phyloP scores from a whole-genome alignment of 2,113 vertebrate genomes.

The Pipa parva region DNA sequence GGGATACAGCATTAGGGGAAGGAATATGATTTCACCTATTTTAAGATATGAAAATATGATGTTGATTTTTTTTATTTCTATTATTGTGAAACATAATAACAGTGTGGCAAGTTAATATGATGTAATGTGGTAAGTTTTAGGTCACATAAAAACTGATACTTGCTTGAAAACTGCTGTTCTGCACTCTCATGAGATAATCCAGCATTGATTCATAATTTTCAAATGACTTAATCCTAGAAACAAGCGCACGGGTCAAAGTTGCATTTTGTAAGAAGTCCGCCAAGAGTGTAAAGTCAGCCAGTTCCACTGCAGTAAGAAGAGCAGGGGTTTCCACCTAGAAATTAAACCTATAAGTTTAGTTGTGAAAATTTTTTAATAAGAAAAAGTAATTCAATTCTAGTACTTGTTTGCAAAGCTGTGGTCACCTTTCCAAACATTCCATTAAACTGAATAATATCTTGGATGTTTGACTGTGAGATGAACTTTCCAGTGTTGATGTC shows the following conservation, averaged over 20 bases:
- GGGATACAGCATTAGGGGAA: too few relatives aligned
- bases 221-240: slow-evolving; percentile 18
- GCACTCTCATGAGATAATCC: slow-evolving; percentile 26
- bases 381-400: background rate
- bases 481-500: slow-evolving; percentile 30
- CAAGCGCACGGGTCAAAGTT: background rate
- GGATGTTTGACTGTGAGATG: background rate
- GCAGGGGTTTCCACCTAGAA: slow-evolving; percentile 5
- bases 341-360: background rate
- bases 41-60: too few relatives aligned
- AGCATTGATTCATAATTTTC: background rate
- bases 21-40: too few relatives aligned
- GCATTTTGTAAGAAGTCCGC: slow-evolving; percentile 22
- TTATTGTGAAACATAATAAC: background rate
- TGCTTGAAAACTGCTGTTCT: slow-evolving; percentile 25
- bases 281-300: slow-evolving; percentile 16
- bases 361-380: too few relatives aligned
- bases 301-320: slow-evolving; percentile 9
- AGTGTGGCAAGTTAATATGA: too few relatives aligned
- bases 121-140: too few relatives aligned
- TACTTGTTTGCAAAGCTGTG: background rate
- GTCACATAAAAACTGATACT: background rate
- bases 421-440: slow-evolving; percentile 26
- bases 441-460: slow-evolving; percentile 18
- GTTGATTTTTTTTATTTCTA: too few relatives aligned